phyloP scores from a whole-genome alignment of 2,113 vertebrate species.

The Tupaia chinensis region DNA sequence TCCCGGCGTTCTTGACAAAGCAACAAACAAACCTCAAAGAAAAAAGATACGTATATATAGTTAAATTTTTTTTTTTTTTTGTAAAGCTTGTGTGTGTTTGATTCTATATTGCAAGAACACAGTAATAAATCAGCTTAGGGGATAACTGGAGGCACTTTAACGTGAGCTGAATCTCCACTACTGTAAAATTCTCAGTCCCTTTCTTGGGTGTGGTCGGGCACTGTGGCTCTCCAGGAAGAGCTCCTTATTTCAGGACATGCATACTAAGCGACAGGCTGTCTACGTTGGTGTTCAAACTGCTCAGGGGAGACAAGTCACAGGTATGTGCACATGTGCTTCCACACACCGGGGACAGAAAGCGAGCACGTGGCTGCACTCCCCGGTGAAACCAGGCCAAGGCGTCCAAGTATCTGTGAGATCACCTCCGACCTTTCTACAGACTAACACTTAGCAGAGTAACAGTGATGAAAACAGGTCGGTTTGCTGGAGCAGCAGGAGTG shows the following conservation, averaged over 20 bases:
- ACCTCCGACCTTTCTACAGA: neutral
- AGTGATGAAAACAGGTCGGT: neutral
- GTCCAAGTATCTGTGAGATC: neutral
- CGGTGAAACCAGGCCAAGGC: neutral
- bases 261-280: neutral
- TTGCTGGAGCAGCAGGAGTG: neutral
- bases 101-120: neutral
- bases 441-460: neutral
- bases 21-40: conserved; percentile 61
- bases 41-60: too few species aligned
- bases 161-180: neutral
- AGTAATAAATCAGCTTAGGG: neutral
- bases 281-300: neutral
- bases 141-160: neutral
- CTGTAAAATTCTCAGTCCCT: neutral
- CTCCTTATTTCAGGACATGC: neutral
- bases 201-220: neutral
- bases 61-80: too few species aligned
- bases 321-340: neutral
- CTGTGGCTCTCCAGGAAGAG: neutral
- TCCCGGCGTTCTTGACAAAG: conserved; percentile 98
- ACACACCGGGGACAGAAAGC: neutral
- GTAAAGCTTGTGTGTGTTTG: neutral
- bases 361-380: too few species aligned
- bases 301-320: neutral